phyloP scores from a whole-genome alignment of 2,113 vertebrate species.

The Seriola dumerili region DNA sequence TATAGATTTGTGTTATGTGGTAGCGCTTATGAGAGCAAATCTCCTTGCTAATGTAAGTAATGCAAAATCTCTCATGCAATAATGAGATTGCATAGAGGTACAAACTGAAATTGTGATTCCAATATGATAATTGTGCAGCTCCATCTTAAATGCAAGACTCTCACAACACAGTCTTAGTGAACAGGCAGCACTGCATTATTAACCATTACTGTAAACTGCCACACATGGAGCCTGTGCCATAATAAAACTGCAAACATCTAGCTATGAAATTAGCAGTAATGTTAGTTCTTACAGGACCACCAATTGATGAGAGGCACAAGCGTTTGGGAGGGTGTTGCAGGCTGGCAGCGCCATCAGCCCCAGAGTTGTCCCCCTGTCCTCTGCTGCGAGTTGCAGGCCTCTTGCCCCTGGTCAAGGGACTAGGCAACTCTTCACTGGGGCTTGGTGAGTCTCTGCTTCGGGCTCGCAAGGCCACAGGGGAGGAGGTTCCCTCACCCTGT shows the following conservation, averaged over 20 bases:
- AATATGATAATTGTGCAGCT: too few relatives aligned
- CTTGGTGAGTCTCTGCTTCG: slow-evolving; percentile 89
- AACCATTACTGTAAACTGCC: background rate
- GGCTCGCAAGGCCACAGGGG: slow-evolving; percentile 76
- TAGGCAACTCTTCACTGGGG: slow-evolving; percentile 86
- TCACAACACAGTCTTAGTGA: slow-evolving; percentile 2
- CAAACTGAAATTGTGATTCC: too few relatives aligned
- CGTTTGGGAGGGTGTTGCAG: slow-evolving; percentile 88
- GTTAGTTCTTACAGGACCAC: slow-evolving; percentile 86
- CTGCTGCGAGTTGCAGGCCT: slow-evolving; percentile 90
- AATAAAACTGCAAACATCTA: background rate
- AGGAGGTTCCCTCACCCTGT: slow-evolving; percentile 84
- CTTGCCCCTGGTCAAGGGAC: slow-evolving; percentile 84
- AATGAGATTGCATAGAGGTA: too few relatives aligned
- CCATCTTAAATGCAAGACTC: background rate
- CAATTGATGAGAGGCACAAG: slow-evolving; percentile 88
- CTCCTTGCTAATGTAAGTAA: too few relatives aligned
- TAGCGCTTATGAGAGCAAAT: too few relatives aligned
- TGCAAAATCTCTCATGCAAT: background rate
- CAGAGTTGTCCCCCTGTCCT: slow-evolving; percentile 85
- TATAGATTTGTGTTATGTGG: too few relatives aligned
- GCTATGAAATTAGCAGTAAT: slow-evolving; percentile 5
- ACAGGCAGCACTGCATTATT: background rate
- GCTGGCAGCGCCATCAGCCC: slow-evolving; percentile 81
- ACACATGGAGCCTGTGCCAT: background rate